These are phyloP conservation scores for Procapra przewalskii DNA, from an alignment of 2,113 vertebrate species.

Conservation along the genomic window DNA sequence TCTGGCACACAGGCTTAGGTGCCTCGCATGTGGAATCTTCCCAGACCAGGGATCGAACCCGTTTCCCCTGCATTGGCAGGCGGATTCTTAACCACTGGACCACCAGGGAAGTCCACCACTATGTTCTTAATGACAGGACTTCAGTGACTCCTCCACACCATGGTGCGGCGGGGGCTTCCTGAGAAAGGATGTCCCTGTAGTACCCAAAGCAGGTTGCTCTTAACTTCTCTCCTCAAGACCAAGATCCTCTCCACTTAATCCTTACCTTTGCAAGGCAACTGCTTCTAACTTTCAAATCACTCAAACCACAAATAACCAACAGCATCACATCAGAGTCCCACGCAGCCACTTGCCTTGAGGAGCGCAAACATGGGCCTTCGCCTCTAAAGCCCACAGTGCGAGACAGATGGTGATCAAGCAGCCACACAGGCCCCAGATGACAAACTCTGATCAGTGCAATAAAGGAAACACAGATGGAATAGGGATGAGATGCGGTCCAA, in stretches of 20 bases:
- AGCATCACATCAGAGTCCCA: neutral
- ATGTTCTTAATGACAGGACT: neutral
- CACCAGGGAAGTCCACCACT: neutral
- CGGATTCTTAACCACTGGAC: neutral
- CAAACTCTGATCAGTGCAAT: neutral
- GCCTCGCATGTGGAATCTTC: neutral
- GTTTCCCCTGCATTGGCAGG: neutral
- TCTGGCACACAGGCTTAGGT: neutral
- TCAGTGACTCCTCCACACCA: neutral
- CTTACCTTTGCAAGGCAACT: neutral
- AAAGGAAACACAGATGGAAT: neutral
- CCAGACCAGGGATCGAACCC: neutral
- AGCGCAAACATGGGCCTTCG: no score
- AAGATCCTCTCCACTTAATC: neutral
- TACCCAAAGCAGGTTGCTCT: neutral
- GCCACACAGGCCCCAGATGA: neutral
- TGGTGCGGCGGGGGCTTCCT: rapidly evolving
- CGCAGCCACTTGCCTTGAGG: neutral
- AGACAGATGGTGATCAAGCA: neutral
- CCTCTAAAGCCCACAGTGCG: no score
- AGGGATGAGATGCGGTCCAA: neutral
- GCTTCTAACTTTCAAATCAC: neutral
- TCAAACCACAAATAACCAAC: neutral
- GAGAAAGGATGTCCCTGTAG: neutral
- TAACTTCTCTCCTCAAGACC: neutral